phyloP scores from a whole-genome alignment of 2,113 vertebrate species.

The Fregetta grallaria region DNA sequence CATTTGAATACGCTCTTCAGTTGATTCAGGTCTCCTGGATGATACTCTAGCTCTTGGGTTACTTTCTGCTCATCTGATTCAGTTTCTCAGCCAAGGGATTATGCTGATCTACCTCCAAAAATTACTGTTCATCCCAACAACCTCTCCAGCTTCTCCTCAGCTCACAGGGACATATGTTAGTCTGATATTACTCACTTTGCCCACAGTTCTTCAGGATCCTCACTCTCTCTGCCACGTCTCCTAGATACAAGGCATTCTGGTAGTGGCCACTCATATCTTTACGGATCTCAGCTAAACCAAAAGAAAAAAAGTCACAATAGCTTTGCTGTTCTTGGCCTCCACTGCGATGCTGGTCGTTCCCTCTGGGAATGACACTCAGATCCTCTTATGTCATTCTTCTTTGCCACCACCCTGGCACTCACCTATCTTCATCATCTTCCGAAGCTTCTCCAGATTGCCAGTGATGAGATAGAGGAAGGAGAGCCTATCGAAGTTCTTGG shows the following conservation, averaged over 20 bases:
- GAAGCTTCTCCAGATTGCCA: slow-evolving; percentile 93
- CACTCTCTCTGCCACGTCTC: slow-evolving; percentile 93
- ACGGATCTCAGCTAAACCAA: slow-evolving; percentile 88
- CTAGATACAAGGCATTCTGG: slow-evolving; percentile 94
- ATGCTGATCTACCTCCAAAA: not conserved
- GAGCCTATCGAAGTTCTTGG: slow-evolving; percentile 96
- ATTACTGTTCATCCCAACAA: not conserved
- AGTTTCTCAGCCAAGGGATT: not conserved
- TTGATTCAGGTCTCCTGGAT: not conserved
- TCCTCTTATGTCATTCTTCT: not conserved
- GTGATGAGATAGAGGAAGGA: slow-evolving; percentile 98
- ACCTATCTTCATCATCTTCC: slow-evolving; percentile 99
- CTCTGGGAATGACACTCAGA: not conserved
- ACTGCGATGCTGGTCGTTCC: not conserved
- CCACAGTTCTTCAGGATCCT: slow-evolving; percentile 96
- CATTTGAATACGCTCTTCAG: not conserved
- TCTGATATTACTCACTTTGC: slow-evolving; percentile 81
- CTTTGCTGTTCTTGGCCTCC: not conserved
- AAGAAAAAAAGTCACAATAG: not conserved
- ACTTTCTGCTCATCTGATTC: not conserved
- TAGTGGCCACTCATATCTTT: slow-evolving; percentile 99
- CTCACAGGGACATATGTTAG: fast-evolving
- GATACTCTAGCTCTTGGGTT: not conserved
- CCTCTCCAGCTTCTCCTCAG: too few species aligned
- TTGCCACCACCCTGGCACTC: slow-evolving; percentile 5